Base-by-base conservation (phyloP, 2,113 vertebrate species). In the Pitta sordida region DNA sequence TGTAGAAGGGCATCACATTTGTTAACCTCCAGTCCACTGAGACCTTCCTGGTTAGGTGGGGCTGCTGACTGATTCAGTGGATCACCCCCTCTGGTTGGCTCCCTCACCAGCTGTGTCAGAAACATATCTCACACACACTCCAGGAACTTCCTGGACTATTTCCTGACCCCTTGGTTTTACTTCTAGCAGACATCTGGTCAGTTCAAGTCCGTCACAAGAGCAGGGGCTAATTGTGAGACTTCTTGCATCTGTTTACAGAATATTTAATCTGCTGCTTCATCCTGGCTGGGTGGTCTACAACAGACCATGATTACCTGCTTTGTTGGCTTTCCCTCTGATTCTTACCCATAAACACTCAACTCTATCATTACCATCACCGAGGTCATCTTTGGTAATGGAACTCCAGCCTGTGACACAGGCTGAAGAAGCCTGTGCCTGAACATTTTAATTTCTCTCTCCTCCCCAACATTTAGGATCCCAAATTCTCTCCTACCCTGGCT, bases 351-450 rank as follows among this genome's bases (percentile, higher is more conserved):
- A 58, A 84, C n/a, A 51, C 13, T 75, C 21, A 63, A 52, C 26
- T 37, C 26, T 36, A 12, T n/a, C 16, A 9, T 24, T 32, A 68
- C 27, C 34, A 15, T 20, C 32, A 62, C 9, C 0, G 0, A 34
- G 22, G n/a, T 52, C 9, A 52, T 11, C 44, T 55, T 71, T 82
- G 22, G 20, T 91, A 84, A 74, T 10, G 23, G 22, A 26, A 51
- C 30, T 63, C 11, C 17, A 81, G 20, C 34, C 37, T n/a, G 3
- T n/a, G 41, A 58, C 9, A 77, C 1, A 39, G 29, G 16, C 29
- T 59, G 48, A 34, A 75, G 34, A 60, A 67, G 15, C 8, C 46
- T 55, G 39, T 24, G 20, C 48, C 55, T 24, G 26, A 52, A 67
- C 19, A 55, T 27, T 41, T 69, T 37, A 2, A 59, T 34, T 79